Evolutionary conservation across 1,140 invertebrate species (phyloP).

Genomic region (Leguminivora glycinivorella): DNA sequence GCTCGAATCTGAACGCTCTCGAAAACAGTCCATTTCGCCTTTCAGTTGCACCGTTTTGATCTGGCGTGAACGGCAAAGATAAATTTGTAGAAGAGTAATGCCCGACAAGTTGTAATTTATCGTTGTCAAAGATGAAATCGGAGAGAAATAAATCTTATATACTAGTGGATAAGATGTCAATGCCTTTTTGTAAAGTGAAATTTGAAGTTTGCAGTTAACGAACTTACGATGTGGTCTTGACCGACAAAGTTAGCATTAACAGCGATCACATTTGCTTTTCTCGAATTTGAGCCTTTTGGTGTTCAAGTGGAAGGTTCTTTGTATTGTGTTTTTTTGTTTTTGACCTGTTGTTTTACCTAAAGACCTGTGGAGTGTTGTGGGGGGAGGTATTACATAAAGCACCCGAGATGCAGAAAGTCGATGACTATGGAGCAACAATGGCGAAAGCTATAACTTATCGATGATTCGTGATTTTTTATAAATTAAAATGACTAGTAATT

Average conservation of each 20-base stretch:
- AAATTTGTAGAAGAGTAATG: slow-evolving; percentile 17
- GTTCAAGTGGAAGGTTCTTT: neutral
- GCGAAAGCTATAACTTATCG: slow-evolving; percentile 50
- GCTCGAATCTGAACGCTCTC: neutral
- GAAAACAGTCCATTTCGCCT: slow-evolving; percentile 18
- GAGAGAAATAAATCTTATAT: neutral
- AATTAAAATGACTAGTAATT: neutral
- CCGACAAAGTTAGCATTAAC: slow-evolving; percentile 24
- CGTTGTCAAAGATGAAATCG: neutral
- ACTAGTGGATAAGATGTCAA: neutral
- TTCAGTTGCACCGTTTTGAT: neutral
- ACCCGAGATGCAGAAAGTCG: slow-evolving; percentile 52
- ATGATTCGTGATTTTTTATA: slow-evolving; percentile 38
- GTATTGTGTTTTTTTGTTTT: slow-evolving; percentile 10
- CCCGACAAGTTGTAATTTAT: neutral
- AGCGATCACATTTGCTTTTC: neutral
- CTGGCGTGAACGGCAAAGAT: neutral
- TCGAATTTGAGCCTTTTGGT: slow-evolving; percentile 10
- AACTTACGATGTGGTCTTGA: slow-evolving; percentile 27
- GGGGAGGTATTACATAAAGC: slow-evolving; percentile 65
- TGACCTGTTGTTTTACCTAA: slow-evolving; percentile 17
- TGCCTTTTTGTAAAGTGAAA: neutral
- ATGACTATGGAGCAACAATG: slow-evolving; percentile 51
- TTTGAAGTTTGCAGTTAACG: neutral
- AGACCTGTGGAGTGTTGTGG: slow-evolving; percentile 34